Evolutionary conservation across 2,113 vertebrate genomes (phyloP).

Genomic region (Leptosomus discolor): DNA sequence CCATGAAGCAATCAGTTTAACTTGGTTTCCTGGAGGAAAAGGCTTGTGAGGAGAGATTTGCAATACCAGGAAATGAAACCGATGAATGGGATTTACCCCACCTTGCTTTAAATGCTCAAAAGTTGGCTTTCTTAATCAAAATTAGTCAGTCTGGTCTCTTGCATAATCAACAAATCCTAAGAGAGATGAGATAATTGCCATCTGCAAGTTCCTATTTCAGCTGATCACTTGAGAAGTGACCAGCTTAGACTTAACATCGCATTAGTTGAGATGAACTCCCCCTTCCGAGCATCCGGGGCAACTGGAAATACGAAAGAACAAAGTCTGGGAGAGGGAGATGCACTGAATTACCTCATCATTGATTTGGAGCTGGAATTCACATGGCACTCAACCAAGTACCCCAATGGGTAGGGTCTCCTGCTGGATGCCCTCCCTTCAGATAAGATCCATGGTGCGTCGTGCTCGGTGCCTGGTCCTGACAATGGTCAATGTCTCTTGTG

Average conservation of each 20-base stretch:
- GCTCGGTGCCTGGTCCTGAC: background rate
- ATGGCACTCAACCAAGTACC: background rate
- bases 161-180: background rate
- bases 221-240: background rate
- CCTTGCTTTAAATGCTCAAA: background rate
- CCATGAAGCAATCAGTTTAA: background rate
- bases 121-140: background rate
- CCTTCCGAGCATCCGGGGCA: background rate
- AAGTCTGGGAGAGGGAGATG: background rate
- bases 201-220: background rate
- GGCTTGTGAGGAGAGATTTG: background rate
- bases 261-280: background rate
- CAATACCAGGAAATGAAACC: background rate
- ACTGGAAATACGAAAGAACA: background rate
- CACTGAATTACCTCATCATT: background rate
- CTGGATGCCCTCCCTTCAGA: background rate
- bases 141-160: background rate
- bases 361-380: background rate
- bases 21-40: background rate
- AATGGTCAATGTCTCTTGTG: fast-evolving
- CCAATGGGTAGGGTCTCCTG: background rate
- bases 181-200: background rate
- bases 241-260: fast-evolving
- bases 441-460: fast-evolving
- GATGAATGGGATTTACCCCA: background rate